Evolutionary conservation across 2,888 invertebrate genomes (phyloP), one percentile per base, ranked within the genome.

Genomic region (Tetropium fuscum): DNA sequence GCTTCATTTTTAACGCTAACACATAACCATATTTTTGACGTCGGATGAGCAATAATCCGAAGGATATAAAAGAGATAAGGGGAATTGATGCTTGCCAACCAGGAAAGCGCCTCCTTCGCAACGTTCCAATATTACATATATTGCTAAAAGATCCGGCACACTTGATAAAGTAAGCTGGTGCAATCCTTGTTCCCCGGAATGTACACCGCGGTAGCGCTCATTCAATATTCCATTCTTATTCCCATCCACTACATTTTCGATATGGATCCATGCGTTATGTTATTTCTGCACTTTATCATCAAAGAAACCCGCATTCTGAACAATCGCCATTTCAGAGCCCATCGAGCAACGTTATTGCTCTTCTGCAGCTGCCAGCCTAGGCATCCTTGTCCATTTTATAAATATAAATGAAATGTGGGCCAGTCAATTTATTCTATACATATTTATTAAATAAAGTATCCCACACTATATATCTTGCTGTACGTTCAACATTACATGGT

Each of bases 201-300:
- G 13, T 32, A 41, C 40, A 41, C 38, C 30, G 43, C 25, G 15
- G 25, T 38, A 48, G 40, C 49, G 53, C 72, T 75, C 73, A 75
- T 74, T 74, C 69, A 63, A 72, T 73, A 74, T 74, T 74, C 74
- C 53, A 73, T 74, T 75, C 73, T 74, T 76, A 74, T 75, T 75
- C 74, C 75, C 66, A 72, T 74, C 74, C 74, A 74, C 74, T 74
- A 74, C 74, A 69, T 74, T 75, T 68, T 70, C 71, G 72, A 76
- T 76, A 74, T 76, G 74, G 73, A 71, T 70, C 68, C 68, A 69
- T 73, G 74, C 73, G 74, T 76, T 75, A 74, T 74, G 73, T 72
- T 71, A 65, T 64, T 71, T 68, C 64, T 73, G 72, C 74, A 74
- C 71, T 75, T 74, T 74, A 75, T 75, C 74, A 74, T 76, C 75